Percentiles rank a stretch among this genome's conserved stretches.
phyloP scores from a whole-genome alignment of 2,888 invertebrate genomes.

The Diarsia mendica region DNA sequence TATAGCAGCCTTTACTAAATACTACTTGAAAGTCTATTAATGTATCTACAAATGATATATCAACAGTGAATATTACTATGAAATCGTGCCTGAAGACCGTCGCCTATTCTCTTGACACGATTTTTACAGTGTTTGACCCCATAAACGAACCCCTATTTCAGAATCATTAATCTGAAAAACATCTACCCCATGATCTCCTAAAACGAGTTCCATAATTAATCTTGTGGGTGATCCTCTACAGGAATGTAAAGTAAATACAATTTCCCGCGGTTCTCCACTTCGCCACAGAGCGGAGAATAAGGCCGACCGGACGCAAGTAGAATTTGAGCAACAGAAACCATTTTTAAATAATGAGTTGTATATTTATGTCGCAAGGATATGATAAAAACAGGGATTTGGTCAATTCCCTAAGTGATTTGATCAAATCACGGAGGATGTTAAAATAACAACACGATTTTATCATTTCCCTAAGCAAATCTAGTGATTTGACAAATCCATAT shows the following conservation, averaged over 20 bases:
- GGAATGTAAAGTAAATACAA: slow-evolving; percentile 50
- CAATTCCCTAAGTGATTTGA: too few species aligned
- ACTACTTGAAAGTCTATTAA: not conserved
- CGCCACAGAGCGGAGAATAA: slow-evolving; percentile 9
- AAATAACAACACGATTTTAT: too few species aligned
- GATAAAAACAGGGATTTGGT: too few species aligned
- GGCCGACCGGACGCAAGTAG: not conserved
- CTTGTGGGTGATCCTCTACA: slow-evolving; percentile 18
- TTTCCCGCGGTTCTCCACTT: slow-evolving; percentile 14
- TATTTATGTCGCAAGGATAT: too few species aligned
- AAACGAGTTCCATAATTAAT: slow-evolving; percentile 41
- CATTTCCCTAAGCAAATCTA: too few species aligned
- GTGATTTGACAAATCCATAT: too few species aligned
- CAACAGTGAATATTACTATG: not conserved
- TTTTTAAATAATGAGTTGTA: not conserved
- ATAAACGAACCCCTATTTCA: not conserved
- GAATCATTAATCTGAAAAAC: slow-evolving; percentile 27
- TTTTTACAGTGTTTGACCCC: not conserved
- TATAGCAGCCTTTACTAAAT: not conserved
- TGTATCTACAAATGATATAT: too few species aligned
- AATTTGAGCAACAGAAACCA: not conserved
- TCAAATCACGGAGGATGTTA: too few species aligned
- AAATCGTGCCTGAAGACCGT: too few species aligned
- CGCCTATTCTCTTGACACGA: not conserved
- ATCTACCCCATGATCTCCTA: not conserved